phyloP scores from a whole-genome alignment of 2,797 vertebrate genomes.

The Hydrolagus colliei region DNA sequence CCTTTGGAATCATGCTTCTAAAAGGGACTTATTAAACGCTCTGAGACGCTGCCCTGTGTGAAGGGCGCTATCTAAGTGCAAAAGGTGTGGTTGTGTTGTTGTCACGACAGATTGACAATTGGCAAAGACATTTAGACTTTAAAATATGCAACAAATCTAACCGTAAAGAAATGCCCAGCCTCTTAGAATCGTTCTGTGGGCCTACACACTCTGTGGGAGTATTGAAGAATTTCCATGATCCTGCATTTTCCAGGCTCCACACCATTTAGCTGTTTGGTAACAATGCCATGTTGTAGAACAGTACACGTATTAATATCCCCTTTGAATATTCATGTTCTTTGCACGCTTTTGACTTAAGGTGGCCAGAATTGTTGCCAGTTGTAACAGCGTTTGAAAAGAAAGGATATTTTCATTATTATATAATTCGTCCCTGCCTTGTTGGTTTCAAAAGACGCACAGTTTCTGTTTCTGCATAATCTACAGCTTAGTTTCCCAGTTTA shows the following conservation, averaged over 20 bases:
- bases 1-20: neutral
- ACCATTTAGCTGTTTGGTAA: neutral
- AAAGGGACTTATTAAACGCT: neutral
- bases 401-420: neutral
- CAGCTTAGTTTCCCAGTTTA: too few relatives aligned
- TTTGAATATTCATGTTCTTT: neutral
- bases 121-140: neutral
- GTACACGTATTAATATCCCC: neutral
- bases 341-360: neutral
- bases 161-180: too few relatives aligned
- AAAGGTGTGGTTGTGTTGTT: neutral
- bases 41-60: neutral
- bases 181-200: neutral
- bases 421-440: too few relatives aligned
- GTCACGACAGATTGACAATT: neutral
- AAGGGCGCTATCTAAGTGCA: neutral
- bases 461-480: neutral
- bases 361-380: neutral
- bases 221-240: constrained; percentile 5
- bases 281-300: neutral
- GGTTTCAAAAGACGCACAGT: too few relatives aligned
- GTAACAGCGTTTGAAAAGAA: neutral
- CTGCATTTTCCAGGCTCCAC: neutral
- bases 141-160: neutral
- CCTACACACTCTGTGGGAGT: constrained; percentile 22